Base-by-base conservation (phyloP, 1,140 invertebrate species). In the Aphis gossypii region DNA sequence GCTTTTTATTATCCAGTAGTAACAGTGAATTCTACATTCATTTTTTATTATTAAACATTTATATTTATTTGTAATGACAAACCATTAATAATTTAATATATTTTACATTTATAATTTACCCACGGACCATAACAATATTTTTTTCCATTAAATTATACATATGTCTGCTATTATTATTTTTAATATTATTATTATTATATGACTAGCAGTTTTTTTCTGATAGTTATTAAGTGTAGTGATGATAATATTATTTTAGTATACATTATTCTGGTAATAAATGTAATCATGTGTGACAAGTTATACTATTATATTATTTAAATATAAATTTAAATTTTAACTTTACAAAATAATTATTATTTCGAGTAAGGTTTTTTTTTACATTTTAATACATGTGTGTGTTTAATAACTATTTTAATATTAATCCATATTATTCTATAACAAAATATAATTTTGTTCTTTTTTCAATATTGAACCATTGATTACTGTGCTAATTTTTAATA, bases 31-130 rank as follows among this genome's bases (percentile, higher is more conserved):
- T 89, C 35, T 88, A 38, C n/a, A 38, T 35, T 51, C 46, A 48
- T 87, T 87, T 86, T 46, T 88, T 35, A 88, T 35, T 51, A 86
- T 46, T 48, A 88, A 51, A 88, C 46, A n/a, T 88, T n/a, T 46
- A 76, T 87, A 30, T 48, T 87, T 88, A 88, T 48, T 30, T 21
- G 30, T 51, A 48, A 20, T 88, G 18, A 88, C 44, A 88, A 88
- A 76, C n/a, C 60, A 14, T 76, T n/a, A 76, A 76, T 76, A 76
- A 76, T 76, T 25, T n/a, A 51, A 51, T 51, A 51, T 51, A 51
- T 18, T 46, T 46, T 46, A 46, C 46, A 68, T 18, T n/a, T 68
- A 30, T 68, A 68, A 60, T 68, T n/a, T 76, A 76, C 14, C 60
- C 60, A n/a, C 30, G n/a, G n/a, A 76, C 60, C 60, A 76, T n/a